Percentiles rank a stretch among this genome's conserved stretches.
phyloP scores from a whole-genome alignment of 2,113 vertebrate genomes.

The Rhabdomys dilectus region DNA sequence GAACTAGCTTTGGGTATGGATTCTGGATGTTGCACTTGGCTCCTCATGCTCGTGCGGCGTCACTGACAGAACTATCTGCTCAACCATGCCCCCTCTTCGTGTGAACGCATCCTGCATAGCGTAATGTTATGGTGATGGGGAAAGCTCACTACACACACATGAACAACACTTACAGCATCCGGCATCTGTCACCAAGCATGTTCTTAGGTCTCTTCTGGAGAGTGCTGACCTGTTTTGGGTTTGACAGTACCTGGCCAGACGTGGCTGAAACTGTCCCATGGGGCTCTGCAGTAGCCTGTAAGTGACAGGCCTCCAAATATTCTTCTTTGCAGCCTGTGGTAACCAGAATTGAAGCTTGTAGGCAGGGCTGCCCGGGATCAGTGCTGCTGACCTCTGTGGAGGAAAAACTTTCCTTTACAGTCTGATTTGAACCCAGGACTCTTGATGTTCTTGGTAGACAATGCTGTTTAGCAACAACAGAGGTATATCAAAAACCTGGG shows the following conservation, averaged over 20 bases:
- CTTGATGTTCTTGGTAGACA: neutral
- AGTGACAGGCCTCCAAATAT: neutral
- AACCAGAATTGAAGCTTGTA: neutral
- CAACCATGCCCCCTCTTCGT: too few relatives aligned
- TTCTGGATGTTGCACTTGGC: too few relatives aligned
- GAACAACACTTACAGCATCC: accelerated
- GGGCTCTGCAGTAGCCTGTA: accelerated
- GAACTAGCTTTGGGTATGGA: neutral
- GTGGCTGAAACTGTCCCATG: accelerated
- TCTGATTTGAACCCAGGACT: neutral
- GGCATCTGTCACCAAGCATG: accelerated
- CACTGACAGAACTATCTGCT: neutral
- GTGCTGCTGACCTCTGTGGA: neutral
- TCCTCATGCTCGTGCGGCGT: neutral
- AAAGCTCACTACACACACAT: accelerated
- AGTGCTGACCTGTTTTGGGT: neutral
- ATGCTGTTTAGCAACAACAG: neutral
- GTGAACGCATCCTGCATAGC: too few relatives aligned
- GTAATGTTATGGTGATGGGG: neutral
- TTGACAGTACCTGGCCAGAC: neutral
- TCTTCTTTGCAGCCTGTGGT: neutral
- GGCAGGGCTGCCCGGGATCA: neutral
- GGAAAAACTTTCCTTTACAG: neutral
- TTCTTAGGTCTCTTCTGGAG: neutral
- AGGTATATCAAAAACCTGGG: neutral